Percentiles rank a stretch among this genome's conserved stretches.
Evolutionary conservation across 1,140 invertebrate genomes (phyloP).

Genomic region (Schlechtendalia chinensis): DNA sequence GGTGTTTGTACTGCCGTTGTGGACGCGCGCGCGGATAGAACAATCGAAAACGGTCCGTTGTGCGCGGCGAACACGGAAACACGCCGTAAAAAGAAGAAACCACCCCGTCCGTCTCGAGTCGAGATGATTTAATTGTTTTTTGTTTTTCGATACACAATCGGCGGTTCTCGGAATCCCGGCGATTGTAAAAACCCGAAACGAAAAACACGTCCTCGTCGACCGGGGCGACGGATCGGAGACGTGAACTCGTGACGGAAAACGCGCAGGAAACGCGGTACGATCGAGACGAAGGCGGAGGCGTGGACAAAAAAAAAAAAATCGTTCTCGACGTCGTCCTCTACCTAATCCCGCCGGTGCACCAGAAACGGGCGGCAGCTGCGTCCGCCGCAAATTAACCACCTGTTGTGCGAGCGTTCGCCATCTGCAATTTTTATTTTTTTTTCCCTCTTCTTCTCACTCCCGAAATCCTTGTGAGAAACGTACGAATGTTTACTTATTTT

Average conservation of each 20-base stretch:
- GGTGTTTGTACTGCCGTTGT: no score
- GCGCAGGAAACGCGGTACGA: constrained; percentile 22
- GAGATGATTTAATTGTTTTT: no score
- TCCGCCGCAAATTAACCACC: constrained; percentile 45
- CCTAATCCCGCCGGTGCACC: neutral
- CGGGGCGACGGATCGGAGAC: neutral
- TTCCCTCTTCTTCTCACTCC: neutral
- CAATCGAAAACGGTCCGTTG: no score
- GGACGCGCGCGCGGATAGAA: no score
- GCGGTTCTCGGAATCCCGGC: no score
- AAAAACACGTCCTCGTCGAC: no score
- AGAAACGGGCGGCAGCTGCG: neutral
- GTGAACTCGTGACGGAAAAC: no score
- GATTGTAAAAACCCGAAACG: no score
- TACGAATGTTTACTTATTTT: constrained; percentile 41
- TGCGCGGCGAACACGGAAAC: no score
- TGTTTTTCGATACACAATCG: no score
- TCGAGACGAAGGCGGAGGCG: neutral
- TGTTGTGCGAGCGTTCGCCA: constrained; percentile 33
- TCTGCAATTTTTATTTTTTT: constrained; percentile 41
- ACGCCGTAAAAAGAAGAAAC: no score
- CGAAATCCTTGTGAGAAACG: constrained; percentile 37
- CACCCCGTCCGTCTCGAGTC: no score
- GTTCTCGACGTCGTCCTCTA: neutral
- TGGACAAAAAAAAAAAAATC: constrained; percentile 17